A percentile compares a stretch with the other conserved stretches of the same genome.
These are phyloP conservation scores for Leptinotarsa juncta DNA, from an alignment of 2,888 invertebrate genomes.

Conservation along the genomic window DNA sequence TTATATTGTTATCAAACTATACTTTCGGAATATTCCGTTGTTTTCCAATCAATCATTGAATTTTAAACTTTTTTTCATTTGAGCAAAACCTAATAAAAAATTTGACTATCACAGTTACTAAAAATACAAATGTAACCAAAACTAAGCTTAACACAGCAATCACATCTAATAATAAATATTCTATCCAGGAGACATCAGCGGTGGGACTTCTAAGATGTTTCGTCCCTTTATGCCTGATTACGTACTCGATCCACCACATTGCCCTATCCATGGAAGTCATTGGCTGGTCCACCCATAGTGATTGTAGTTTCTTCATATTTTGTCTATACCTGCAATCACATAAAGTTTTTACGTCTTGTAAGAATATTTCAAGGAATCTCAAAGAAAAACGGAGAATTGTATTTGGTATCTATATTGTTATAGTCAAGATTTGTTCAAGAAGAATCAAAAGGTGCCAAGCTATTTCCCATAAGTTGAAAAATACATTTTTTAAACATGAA, in stretches of 20 bases:
- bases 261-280: constrained; percentile 52
- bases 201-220: constrained; percentile 65
- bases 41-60: neutral
- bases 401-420: no score
- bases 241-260: constrained; percentile 56
- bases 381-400: neutral
- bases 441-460: no score
- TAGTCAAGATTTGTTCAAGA: no score
- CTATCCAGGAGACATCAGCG: constrained; percentile 62
- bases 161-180: constrained; percentile 66
- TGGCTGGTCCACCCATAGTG: constrained; percentile 49
- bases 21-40: no score
- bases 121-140: neutral
- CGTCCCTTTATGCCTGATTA: constrained; percentile 61
- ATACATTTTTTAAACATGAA: no score
- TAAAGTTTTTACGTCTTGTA: neutral
- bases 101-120: constrained; percentile 4
- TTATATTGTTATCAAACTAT: neutral
- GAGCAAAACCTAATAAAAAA: neutral
- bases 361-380: neutral
- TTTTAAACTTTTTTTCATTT: neutral
- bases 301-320: constrained; percentile 46
- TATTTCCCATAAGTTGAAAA: no score
- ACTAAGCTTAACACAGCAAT: constrained; percentile 37
- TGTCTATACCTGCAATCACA: constrained; percentile 43